phyloP scores from a whole-genome alignment of 1,140 invertebrate genomes.

The Harpegnathos saltator region DNA sequence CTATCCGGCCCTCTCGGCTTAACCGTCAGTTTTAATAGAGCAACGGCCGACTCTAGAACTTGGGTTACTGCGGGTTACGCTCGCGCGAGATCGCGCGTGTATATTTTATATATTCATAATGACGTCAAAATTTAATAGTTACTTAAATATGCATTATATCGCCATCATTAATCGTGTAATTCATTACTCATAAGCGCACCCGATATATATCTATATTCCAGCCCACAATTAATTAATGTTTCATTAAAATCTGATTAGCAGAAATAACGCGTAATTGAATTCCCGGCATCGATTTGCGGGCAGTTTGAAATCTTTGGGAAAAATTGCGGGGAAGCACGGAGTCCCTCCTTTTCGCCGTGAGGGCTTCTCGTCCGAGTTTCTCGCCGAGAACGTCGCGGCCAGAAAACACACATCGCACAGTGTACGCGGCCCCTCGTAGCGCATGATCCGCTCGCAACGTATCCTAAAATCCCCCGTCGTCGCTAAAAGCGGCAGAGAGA shows the following conservation, averaged over 20 bases:
- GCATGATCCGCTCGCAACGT: background rate
- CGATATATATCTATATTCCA: background rate
- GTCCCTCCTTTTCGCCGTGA: background rate
- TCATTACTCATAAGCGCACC: too few species aligned
- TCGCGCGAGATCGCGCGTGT: too few species aligned
- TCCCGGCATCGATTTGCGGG: background rate
- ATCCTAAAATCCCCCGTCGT: conserved; percentile 23
- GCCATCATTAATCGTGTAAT: background rate
- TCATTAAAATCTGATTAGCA: background rate
- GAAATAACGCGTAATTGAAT: background rate
- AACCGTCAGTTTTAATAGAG: background rate
- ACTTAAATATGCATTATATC: background rate
- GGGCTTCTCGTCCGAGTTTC: background rate
- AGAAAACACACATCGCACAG: background rate
- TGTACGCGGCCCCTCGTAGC: background rate
- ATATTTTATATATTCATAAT: too few species aligned
- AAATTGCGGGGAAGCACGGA: background rate
- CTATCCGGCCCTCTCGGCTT: background rate
- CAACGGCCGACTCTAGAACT: background rate
- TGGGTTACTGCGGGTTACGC: too few species aligned
- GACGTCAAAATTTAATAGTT: background rate
- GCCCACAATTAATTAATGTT: conserved; percentile 6
- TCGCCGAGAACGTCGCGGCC: background rate
- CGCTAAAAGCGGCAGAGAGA: background rate
- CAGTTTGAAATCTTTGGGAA: background rate